Evolutionary conservation across 2,113 vertebrate species (phyloP).

Genomic region (Laticauda laticaudata): DNA sequence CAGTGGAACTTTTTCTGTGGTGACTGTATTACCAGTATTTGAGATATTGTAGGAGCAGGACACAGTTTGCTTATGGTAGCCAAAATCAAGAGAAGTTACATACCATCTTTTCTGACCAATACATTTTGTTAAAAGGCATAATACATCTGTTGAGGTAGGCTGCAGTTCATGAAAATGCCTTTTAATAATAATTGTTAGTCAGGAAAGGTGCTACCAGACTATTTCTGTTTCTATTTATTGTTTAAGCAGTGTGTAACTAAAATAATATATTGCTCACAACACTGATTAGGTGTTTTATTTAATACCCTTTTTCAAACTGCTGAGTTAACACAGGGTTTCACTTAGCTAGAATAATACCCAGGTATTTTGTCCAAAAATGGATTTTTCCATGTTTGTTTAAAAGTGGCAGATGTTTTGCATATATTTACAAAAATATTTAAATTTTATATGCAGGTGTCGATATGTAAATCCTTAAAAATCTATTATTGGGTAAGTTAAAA

Average conservation of each 20-base stretch:
- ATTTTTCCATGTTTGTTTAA: neutral
- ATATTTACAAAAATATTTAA: neutral
- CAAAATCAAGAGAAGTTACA: neutral
- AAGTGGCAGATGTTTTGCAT: neutral
- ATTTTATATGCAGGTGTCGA: neutral
- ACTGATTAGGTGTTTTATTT: slow-evolving; percentile 3
- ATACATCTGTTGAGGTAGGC: neutral
- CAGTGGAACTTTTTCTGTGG: neutral
- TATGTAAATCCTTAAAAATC: neutral
- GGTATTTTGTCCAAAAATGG: neutral
- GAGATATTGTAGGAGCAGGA: neutral
- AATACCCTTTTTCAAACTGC: neutral
- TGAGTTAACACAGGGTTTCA: neutral
- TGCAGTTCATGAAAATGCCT: neutral
- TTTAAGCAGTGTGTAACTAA: neutral
- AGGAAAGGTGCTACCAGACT: neutral
- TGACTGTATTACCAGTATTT: neutral
- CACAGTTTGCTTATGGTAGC: neutral
- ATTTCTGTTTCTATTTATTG: neutral
- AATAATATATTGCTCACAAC: slow-evolving; percentile 1
- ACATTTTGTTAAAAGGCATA: neutral
- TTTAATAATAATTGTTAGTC: neutral
- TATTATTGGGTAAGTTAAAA: neutral
- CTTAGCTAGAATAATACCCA: neutral
- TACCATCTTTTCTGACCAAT: neutral